Percentiles rank a stretch among this genome's conserved stretches.
Evolutionary conservation across 2,797 vertebrate genomes (phyloP).

Genomic region (Acropternis orthonyx): DNA sequence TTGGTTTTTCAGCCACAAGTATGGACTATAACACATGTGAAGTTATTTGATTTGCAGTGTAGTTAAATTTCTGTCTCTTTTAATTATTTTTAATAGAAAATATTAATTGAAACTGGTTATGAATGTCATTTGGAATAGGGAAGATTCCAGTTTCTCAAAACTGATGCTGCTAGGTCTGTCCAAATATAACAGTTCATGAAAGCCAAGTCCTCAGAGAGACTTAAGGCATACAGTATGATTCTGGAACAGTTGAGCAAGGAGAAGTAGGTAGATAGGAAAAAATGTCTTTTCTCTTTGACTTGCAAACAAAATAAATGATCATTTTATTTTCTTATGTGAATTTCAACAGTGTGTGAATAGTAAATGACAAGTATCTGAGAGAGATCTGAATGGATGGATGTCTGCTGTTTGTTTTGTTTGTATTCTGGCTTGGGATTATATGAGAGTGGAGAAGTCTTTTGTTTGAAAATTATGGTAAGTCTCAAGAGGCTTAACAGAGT

Average conservation of each 20-base stretch:
- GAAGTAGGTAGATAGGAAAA: not conserved
- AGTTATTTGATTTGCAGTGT: not conserved
- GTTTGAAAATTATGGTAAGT: conserved; percentile 11
- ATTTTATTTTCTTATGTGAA: not conserved
- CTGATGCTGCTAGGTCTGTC: not conserved
- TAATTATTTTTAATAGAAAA: not conserved
- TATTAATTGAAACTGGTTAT: not conserved
- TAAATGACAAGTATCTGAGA: not conserved
- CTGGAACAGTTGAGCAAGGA: not conserved
- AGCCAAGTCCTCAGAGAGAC: not conserved
- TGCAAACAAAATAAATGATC: not conserved
- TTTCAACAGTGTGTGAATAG: not conserved
- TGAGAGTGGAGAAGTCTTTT: not conserved
- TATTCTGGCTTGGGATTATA: not conserved
- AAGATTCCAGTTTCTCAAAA: not conserved
- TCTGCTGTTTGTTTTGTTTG: conserved; percentile 5
- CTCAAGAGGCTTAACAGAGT: not conserved
- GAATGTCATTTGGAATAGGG: not conserved
- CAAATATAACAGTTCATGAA: not conserved
- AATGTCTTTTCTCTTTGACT: not conserved
- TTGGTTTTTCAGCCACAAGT: not conserved
- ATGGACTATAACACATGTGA: not conserved
- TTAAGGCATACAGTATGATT: not conserved
- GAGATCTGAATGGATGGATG: not conserved
- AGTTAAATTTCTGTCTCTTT: not conserved